These are phyloP conservation scores for Acanthurus leucopareius DNA, from an alignment of 2,797 vertebrate genomes.

Conservation along the genomic window DNA sequence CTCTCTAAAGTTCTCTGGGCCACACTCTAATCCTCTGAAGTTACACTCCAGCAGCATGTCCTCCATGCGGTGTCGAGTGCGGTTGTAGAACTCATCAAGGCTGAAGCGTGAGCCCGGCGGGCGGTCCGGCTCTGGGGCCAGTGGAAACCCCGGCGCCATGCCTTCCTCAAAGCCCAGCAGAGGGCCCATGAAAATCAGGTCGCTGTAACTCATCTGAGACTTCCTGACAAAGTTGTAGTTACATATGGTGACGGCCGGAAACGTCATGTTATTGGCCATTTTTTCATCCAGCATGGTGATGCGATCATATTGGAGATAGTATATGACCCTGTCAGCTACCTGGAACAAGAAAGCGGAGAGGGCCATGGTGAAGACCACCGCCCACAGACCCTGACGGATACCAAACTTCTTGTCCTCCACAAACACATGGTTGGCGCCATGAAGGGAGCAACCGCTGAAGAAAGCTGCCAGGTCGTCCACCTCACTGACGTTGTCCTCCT, in stretches of 20 bases:
- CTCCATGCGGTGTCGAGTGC: conserved; percentile 93
- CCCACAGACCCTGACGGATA: conserved; percentile 90
- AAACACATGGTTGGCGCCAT: conserved; percentile 93
- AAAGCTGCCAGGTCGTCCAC: conserved; percentile 88
- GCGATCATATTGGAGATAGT: conserved; percentile 91
- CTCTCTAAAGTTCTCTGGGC: conserved; percentile 90
- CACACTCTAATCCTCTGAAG: conserved; percentile 90
- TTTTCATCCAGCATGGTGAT: conserved; percentile 92
- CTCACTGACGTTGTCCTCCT: conserved; percentile 68
- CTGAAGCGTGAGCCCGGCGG: conserved; percentile 83
- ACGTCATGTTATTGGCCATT: conserved; percentile 86
- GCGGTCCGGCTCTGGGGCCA: conserved; percentile 84
- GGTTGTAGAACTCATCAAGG: conserved; percentile 91
- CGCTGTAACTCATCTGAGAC: conserved; percentile 92
- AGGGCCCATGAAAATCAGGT: conserved; percentile 92
- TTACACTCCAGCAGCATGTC: conserved; percentile 95
- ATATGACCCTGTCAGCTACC: conserved; percentile 90
- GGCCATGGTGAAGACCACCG: conserved; percentile 88
- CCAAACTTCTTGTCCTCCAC: conserved; percentile 88
- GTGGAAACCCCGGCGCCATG: conserved; percentile 90
- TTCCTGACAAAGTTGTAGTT: conserved; percentile 92
- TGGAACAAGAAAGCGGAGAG: conserved; percentile 92
- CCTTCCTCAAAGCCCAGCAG: conserved; percentile 91
- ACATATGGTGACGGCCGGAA: conserved; percentile 94
- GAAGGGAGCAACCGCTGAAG: conserved; percentile 90